phyloP scores from a whole-genome alignment of 2,888 invertebrate species.

The Nycteola revayana region DNA sequence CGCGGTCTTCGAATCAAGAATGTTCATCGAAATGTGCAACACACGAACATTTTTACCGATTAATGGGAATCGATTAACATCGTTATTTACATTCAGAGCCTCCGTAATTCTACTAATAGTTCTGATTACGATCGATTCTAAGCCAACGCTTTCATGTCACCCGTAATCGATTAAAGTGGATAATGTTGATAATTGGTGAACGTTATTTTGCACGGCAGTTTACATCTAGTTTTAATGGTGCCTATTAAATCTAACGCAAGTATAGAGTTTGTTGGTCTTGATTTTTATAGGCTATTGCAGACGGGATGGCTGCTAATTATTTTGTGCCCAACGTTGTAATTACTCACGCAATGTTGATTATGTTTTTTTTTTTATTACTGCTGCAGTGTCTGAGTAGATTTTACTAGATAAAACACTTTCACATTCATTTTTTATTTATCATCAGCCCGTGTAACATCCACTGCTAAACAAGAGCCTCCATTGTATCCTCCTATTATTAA shows the following conservation, averaged over 20 bases:
- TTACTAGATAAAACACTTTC: too few relatives aligned
- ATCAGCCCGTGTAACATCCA: too few relatives aligned
- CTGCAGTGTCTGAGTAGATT: too few relatives aligned
- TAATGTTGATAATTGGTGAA: conserved; percentile 26
- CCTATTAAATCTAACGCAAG: conserved; percentile 26
- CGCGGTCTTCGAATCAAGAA: too few relatives aligned
- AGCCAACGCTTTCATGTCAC: conserved; percentile 24
- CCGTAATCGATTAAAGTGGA: conserved; percentile 27
- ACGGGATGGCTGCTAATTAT: too few relatives aligned
- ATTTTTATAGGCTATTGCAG: conserved; percentile 10
- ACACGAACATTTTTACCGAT: conserved; percentile 14
- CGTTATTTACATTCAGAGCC: conserved; percentile 30
- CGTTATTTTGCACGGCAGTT: conserved; percentile 27
- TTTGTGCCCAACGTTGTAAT: too few relatives aligned
- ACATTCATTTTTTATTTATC: too few relatives aligned
- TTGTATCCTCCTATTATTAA: too few relatives aligned
- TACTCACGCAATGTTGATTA: too few relatives aligned
- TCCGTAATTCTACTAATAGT: conserved; percentile 25
- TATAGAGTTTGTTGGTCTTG: conserved; percentile 23
- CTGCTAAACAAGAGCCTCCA: too few relatives aligned
- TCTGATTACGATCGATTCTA: conserved; percentile 31
- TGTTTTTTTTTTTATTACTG: too few relatives aligned
- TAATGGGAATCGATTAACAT: conserved; percentile 27
- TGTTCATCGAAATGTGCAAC: conserved; percentile 13
- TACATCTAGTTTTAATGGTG: conserved; percentile 23